phyloP scores from a whole-genome alignment of 1,140 invertebrate species.

The Apis cerana region DNA sequence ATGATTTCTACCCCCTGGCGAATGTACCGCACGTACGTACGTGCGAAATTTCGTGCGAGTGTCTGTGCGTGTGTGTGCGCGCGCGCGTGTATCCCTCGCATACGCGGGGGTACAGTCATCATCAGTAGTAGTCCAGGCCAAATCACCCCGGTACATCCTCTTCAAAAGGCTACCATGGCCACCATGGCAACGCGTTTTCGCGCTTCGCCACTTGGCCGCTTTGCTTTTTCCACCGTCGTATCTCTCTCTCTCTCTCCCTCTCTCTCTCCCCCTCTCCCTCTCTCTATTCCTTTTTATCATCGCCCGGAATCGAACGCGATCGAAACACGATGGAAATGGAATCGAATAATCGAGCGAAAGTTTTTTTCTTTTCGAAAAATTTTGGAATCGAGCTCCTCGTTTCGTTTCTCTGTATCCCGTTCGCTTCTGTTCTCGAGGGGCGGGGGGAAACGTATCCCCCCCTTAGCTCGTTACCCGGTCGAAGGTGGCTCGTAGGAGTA shows the following conservation, averaged over 20 bases:
- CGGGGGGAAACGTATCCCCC: no score
- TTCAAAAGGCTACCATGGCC: slow-evolving; percentile 51
- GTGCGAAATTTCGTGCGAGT: slow-evolving; percentile 69
- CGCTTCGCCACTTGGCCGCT: not conserved
- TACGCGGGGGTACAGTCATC: slow-evolving; percentile 78
- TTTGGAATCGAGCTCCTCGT: no score
- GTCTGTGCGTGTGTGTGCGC: slow-evolving; percentile 26
- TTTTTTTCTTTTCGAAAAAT: no score
- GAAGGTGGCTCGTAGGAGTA: not conserved
- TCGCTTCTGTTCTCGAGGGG: slow-evolving; percentile 7
- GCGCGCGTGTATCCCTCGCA: slow-evolving; percentile 53
- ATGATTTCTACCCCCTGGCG: slow-evolving; percentile 81
- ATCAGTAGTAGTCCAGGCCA: slow-evolving; percentile 76
- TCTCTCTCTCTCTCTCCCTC: not conserved
- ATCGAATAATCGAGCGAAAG: no score
- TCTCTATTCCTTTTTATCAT: no score
- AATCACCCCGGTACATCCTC: slow-evolving; percentile 73
- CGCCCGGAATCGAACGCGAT: no score
- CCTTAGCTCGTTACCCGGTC: no score
- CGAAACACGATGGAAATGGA: not conserved
- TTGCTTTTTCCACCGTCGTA: not conserved
- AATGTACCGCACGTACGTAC: slow-evolving; percentile 66
- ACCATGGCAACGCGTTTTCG: slow-evolving; percentile 1
- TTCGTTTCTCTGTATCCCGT: not conserved
- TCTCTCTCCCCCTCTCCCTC: not conserved